Evolutionary conservation across 2,888 invertebrate genomes (phyloP).

Genomic region (Melanotus villosus): DNA sequence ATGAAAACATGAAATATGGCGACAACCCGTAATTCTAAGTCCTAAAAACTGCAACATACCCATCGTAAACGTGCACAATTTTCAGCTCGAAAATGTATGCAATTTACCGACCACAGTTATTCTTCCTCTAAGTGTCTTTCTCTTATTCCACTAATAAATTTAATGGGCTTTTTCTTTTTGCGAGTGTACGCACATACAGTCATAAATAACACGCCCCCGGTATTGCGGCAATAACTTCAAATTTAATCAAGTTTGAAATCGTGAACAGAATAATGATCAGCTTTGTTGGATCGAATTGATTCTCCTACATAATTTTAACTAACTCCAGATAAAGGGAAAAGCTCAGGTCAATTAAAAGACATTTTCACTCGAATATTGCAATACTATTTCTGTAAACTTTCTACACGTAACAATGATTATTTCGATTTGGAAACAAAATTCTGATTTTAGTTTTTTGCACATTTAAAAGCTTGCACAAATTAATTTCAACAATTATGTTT

Average conservation of each 20-base stretch:
- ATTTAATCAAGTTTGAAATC: conserved; percentile 62
- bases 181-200: conserved; percentile 53
- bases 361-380: conserved; percentile 12
- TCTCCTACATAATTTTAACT: conserved; percentile 40
- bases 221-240: conserved; percentile 60
- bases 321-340: conserved; percentile 21
- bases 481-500: no score
- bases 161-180: conserved; percentile 50
- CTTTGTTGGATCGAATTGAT: conserved; percentile 48
- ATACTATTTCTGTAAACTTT: conserved; percentile 2
- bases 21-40: conserved; percentile 23
- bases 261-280: conserved; percentile 59
- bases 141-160: conserved; percentile 52
- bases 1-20: conserved; percentile 52
- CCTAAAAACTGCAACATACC: conserved; percentile 30
- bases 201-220: conserved; percentile 58
- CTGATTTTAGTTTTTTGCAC: no score
- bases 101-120: conserved; percentile 2
- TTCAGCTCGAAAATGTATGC: conserved; percentile 7
- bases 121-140: conserved; percentile 36
- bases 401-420: no score
- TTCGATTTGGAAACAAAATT: no score
- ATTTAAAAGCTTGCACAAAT: no score
- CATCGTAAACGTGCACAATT: neutral
- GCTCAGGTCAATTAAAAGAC: conserved; percentile 25